phyloP scores from a whole-genome alignment of 2,113 vertebrate species.

The Indri indri region DNA sequence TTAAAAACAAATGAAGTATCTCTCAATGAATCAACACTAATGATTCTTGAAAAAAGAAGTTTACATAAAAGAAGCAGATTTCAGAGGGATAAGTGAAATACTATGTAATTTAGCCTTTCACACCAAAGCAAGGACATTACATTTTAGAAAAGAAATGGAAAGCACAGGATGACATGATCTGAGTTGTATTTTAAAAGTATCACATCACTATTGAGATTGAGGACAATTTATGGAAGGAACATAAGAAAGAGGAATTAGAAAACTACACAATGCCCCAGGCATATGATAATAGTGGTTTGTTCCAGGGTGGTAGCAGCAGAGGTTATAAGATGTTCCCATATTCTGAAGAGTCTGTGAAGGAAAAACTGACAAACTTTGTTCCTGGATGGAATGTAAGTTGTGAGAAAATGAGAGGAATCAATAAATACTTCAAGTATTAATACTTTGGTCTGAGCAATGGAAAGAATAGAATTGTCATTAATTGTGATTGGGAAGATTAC shows the following conservation, averaged over 20 bases:
- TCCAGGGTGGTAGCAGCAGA: neutral
- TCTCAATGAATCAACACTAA: neutral
- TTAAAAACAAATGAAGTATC: neutral
- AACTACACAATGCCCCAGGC: neutral
- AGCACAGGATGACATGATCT: neutral
- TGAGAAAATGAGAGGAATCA: neutral
- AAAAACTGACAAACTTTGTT: neutral
- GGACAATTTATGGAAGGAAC: neutral
- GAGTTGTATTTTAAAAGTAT: neutral
- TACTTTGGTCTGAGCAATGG: neutral
- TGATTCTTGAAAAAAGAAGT: neutral
- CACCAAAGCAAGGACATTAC: neutral
- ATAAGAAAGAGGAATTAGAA: neutral
- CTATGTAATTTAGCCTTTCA: neutral
- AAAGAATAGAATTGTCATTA: neutral
- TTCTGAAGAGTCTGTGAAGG: neutral
- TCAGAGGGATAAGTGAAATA: neutral
- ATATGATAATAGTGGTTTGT: neutral
- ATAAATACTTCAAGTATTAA: neutral
- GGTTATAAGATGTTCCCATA: neutral
- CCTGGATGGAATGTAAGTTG: neutral
- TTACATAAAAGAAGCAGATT: neutral
- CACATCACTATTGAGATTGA: neutral
- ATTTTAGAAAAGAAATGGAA: neutral
- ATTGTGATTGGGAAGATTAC: neutral